Base-by-base conservation (phyloP, 1,140 invertebrate species). In the Tetramorium alpestre region DNA sequence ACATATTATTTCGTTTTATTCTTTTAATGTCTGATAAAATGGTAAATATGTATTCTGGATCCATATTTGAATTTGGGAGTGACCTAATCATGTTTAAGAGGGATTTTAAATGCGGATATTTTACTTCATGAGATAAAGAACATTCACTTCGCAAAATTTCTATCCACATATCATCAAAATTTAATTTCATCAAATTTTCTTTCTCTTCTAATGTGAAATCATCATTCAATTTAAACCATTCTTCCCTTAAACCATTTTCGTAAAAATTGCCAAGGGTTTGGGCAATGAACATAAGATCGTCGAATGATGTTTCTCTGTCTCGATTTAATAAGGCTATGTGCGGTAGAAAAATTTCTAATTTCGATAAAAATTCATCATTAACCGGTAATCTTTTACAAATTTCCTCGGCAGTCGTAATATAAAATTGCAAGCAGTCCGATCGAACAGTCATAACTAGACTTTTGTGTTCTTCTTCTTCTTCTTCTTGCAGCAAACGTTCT, bases 1-100 rank as follows among this genome's bases (percentile, higher is more conserved):
- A 58, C 13, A 75, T 11, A 2, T 41, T 76, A 13, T 76, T 76
- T 58, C 73, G 54, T 58, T 76, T 58, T 25, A 10, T 58, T 3
- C 2, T 25, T 25, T 25, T 58, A 1, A 25, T 11, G 11, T 58
- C 56, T 7, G 22, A 3, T 25, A 58, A 25, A 58, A 58, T 13
- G 10, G 22, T 11, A 22, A 25, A 58, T 58, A 58, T 58, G 0
- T 10, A 25, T 11, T 58, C 56, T n/a, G 22, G 10, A 58, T 58
- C 22, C 6, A 10, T 4, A 13, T 58, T 58, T 11, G 22, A 58
- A 25, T 58, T 58, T 25, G 56, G 56, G 3, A 58, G 56, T 25
- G 56, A 10, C 11, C 56, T 25, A 11, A 58, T 11, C 25, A 22
- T 0, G 11, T 58, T 58, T 11, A 75, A 5, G 38, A 75, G 33